Base-by-base conservation (phyloP, 2,797 vertebrate species). In the Mycteria americana region DNA sequence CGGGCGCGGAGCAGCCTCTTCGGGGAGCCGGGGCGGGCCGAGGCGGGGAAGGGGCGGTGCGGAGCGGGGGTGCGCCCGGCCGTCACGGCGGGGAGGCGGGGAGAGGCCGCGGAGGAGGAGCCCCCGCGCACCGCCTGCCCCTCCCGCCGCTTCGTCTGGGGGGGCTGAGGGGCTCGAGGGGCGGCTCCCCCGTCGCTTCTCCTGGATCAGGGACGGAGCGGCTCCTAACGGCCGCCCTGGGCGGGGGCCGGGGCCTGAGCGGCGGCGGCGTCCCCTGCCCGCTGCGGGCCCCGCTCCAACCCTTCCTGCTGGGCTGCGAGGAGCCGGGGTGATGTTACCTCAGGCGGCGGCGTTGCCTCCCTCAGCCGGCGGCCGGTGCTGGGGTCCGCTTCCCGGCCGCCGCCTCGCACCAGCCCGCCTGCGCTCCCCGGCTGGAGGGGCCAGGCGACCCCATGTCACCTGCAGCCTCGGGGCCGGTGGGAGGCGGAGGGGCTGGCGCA, bases 1-100 rank as follows among this genome's bases (percentile, higher is more conserved):
- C 76, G 27, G 80, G 77, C 81, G 48, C 88, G 27, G 94, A 95
- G 28, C 96, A 93, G 95, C 93, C 96, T 96, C 96, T 94, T 78
- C 60, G 84, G 93, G 97, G 95, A 97, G 98, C 70, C 62, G 72
- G 90, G 95, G 94, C 93, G 80, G 75, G 53, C 41, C 53, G n/a
- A 41, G 41, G n/a, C 76, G 57, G 80, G 70, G 82, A 76, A 76
- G 60, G 84, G 85, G 94, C 72, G 78, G 92, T 65, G 79, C 77
- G 96, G 92, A 85, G 92, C 81, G 4, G n/a, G 51, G 62, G 62
- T 17, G 50, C 35, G 45, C 24, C 70, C 77, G 45, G 80, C 35
- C 51, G 63, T 82, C 60, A 87, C 35, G 46, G 92, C 59, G 60
- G 70, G 37, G 39, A 33, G 75, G 57, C 27, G 48, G 84, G 92